Evolutionary conservation across 2,113 vertebrate species (phyloP), one percentile per base, ranked within the genome.

Genomic region (Hymenochirus boettgeri): DNA sequence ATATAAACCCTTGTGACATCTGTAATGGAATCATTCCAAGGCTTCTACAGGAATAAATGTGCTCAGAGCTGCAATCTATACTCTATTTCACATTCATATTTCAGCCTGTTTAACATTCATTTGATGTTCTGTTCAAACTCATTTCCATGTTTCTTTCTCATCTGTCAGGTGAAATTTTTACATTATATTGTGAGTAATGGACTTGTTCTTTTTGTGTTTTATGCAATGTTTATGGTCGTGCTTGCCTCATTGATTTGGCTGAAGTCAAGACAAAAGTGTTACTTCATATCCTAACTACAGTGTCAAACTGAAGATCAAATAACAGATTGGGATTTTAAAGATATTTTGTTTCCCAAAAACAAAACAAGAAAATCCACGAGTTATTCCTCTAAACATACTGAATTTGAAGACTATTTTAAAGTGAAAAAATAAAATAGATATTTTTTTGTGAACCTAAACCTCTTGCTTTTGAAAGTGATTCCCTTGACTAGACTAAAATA

Each of bases 121-220:
- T 42, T 42, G 39, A 42, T 42, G 39, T 42, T 42, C 39, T 42
- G 39, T 17, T 35, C 15, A 42, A 42, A 42, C 39, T 42, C 39
- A 42, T 42, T 42, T 42, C 39, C 39, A 42, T 42, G 39, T 42
- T 42, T 42, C 39, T 42, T 42, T 42, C 39, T 42, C 39, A 42
- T 42, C 39, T 42, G 39, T 42, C 39, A 42, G 39, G 39, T 42
- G 15, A 17, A 42, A 42, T 42, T 42, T 42, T 42, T 42, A 42
- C 17, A 42, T 42, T 42, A 42, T 17, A 42, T 42, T 42, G 39
- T 42, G 39, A 42, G 39, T 42, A 42, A 42, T 42, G 39, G 39
- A 42, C 39, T 42, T 42, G 39, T 42, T 42, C 39, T 42, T 42
- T 42, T 42, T 42, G 39, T 42, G 39, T 42, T 42, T 42, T 42